Evolutionary conservation across 2,888 invertebrate species (phyloP).

Genomic region (Craniophora ligustri): DNA sequence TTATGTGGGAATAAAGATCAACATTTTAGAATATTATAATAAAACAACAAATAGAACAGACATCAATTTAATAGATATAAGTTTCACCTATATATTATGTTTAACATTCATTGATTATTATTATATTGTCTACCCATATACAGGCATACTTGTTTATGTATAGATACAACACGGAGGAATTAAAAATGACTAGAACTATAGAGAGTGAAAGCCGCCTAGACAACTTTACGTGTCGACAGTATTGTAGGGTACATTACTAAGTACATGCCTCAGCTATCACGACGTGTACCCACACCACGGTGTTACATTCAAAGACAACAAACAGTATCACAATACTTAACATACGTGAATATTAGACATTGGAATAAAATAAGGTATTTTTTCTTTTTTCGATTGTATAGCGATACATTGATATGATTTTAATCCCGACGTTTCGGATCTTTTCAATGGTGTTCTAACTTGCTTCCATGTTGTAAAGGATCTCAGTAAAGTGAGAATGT

Average conservation of each 20-base stretch:
- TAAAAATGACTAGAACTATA: slow-evolving; percentile 86
- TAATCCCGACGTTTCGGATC: too few species aligned
- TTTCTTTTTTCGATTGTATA: too few species aligned
- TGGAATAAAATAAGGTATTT: too few species aligned
- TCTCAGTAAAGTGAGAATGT: too few species aligned
- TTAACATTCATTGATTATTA: slow-evolving; percentile 86
- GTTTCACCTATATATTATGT: slow-evolving; percentile 85
- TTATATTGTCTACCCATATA: slow-evolving; percentile 86
- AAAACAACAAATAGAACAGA: slow-evolving; percentile 83
- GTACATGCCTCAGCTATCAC: slow-evolving; percentile 43
- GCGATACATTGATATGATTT: too few species aligned
- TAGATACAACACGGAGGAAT: slow-evolving; percentile 82
- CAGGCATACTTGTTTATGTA: slow-evolving; percentile 81
- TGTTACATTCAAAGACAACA: slow-evolving; percentile 12
- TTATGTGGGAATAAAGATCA: too few species aligned
- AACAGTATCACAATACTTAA: too few species aligned
- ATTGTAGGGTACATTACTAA: slow-evolving; percentile 38
- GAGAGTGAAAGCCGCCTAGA: slow-evolving; percentile 81
- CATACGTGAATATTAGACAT: too few species aligned
- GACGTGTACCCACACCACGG: background rate
- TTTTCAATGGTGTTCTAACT: too few species aligned
- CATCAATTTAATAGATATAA: slow-evolving; percentile 88
- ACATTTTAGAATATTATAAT: slow-evolving; percentile 52
- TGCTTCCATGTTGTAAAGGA: too few species aligned
- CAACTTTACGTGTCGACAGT: slow-evolving; percentile 46